Percentiles rank a stretch among this genome's conserved stretches.
These are phyloP conservation scores for Varroa destructor DNA, from an alignment of 1,140 invertebrate species.

Conservation along the genomic window DNA sequence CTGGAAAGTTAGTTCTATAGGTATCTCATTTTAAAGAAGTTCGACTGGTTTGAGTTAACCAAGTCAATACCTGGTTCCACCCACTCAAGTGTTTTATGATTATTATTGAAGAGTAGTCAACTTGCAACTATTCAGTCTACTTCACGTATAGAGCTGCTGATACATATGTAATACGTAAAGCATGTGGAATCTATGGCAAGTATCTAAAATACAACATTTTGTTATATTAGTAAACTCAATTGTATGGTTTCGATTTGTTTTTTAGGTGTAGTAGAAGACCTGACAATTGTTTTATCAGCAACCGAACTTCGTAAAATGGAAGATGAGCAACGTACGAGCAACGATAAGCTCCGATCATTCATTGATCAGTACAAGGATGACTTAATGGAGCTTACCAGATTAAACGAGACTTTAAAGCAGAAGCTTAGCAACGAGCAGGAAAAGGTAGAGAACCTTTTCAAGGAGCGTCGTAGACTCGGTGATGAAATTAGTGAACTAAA, in stretches of 20 bases:
- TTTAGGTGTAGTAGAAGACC: constrained; percentile 5
- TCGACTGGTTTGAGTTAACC: too few relatives aligned
- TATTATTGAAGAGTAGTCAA: too few relatives aligned
- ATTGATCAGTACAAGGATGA: constrained; percentile 22
- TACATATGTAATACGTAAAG: too few relatives aligned
- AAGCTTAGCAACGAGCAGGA: constrained; percentile 8
- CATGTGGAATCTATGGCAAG: too few relatives aligned
- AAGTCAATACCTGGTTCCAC: too few relatives aligned
- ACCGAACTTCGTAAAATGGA: constrained; percentile 17
- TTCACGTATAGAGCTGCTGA: too few relatives aligned
- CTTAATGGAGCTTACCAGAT: constrained; percentile 4
- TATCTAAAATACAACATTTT: too few relatives aligned
- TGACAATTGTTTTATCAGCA: constrained; percentile 8
- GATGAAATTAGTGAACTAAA: background rate
- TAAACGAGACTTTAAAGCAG: constrained; percentile 7
- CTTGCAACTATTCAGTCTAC: too few relatives aligned
- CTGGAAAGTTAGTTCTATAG: too few relatives aligned
- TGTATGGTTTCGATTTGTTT: background rate
- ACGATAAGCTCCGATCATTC: constrained; percentile 2
- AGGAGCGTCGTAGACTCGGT: background rate
- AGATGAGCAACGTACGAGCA: constrained; percentile 2
- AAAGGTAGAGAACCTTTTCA: background rate
- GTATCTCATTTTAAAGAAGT: too few relatives aligned
- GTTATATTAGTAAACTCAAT: too few relatives aligned
- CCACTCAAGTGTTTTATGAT: too few relatives aligned